phyloP scores from a whole-genome alignment of 2,888 invertebrate species.

The Conistra vaccinii region DNA sequence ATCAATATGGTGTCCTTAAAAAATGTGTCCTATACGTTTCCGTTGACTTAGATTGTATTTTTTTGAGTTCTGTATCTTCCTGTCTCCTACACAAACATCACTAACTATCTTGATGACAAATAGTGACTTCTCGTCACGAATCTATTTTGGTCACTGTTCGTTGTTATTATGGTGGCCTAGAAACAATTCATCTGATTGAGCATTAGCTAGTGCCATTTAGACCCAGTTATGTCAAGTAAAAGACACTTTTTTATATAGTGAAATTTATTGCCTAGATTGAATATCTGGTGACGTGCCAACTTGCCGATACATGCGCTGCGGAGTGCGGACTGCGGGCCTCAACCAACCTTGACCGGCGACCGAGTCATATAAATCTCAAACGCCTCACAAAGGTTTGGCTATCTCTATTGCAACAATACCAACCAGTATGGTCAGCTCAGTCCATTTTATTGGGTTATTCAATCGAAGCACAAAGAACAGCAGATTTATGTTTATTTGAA shows the following conservation, averaged over 20 bases:
- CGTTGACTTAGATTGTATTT: conserved; percentile 36
- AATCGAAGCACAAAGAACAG: conserved; percentile 47
- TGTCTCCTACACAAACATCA: conserved; percentile 52
- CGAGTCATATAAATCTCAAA: conserved; percentile 76
- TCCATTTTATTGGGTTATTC: conserved; percentile 53
- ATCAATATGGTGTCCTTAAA: conserved; percentile 42
- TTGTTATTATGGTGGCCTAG: conserved; percentile 35
- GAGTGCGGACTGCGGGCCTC: conserved; percentile 86
- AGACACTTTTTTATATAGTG: conserved; percentile 41
- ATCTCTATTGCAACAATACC: conserved; percentile 66
- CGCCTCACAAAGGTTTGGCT: conserved; percentile 73
- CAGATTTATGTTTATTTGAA: conserved; percentile 32
- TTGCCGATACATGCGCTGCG: conserved; percentile 74
- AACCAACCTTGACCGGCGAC: conserved; percentile 86
- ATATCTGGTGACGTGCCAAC: conserved; percentile 84
- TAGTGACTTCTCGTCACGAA: conserved; percentile 31
- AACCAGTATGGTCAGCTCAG: conserved; percentile 57
- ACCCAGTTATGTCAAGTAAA: conserved; percentile 41
- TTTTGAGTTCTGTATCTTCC: conserved; percentile 45
- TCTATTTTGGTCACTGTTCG: conserved; percentile 52
- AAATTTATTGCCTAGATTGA: conserved; percentile 68
- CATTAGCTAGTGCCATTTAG: conserved; percentile 46
- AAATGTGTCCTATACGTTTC: conserved; percentile 49
- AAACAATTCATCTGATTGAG: conserved; percentile 45
- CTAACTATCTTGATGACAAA: conserved; percentile 50